These are phyloP conservation scores for Nemotelus nigrinus DNA, from an alignment of 2,888 invertebrate species.

Conservation along the genomic window DNA sequence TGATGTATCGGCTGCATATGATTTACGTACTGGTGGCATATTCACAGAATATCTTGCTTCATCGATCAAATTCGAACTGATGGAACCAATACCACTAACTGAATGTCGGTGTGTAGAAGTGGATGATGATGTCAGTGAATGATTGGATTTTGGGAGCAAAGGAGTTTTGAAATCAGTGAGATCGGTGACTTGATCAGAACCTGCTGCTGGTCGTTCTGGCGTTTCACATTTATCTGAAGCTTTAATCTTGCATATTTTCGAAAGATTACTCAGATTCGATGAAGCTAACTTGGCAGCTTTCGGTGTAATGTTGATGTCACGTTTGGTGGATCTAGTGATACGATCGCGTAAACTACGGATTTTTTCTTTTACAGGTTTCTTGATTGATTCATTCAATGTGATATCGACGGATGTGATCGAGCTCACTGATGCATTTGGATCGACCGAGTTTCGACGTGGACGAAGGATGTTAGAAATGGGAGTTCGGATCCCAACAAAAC, in stretches of 20 bases:
- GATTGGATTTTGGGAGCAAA: conserved; percentile 57
- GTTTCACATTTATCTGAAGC: conserved; percentile 43
- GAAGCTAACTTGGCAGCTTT: conserved; percentile 43
- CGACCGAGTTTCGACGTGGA: conserved; percentile 55
- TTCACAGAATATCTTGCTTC: neutral
- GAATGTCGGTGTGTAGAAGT: conserved; percentile 48
- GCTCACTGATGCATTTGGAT: conserved; percentile 61
- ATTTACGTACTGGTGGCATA: conserved; percentile 51
- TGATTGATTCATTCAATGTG: conserved; percentile 62
- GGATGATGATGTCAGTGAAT: conserved; percentile 5
- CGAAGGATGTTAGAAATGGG: conserved; percentile 59
- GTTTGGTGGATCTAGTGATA: conserved; percentile 58
- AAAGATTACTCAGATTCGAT: conserved; percentile 43
- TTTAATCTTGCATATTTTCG: conserved; percentile 43
- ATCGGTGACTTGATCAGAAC: conserved; percentile 39
- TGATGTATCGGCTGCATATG: conserved; percentile 53
- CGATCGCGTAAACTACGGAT: conserved; percentile 60
- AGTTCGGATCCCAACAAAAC: conserved; percentile 62
- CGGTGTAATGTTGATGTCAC: conserved; percentile 49
- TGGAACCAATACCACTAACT: conserved; percentile 54
- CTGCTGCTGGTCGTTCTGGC: conserved; percentile 27
- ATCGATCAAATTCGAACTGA: conserved; percentile 49
- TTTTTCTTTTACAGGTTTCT: conserved; percentile 62
- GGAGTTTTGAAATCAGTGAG: conserved; percentile 62
- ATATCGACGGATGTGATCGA: conserved; percentile 61